phyloP scores from a whole-genome alignment of 1,140 invertebrate genomes.

The Druon quercuslanigerum region DNA sequence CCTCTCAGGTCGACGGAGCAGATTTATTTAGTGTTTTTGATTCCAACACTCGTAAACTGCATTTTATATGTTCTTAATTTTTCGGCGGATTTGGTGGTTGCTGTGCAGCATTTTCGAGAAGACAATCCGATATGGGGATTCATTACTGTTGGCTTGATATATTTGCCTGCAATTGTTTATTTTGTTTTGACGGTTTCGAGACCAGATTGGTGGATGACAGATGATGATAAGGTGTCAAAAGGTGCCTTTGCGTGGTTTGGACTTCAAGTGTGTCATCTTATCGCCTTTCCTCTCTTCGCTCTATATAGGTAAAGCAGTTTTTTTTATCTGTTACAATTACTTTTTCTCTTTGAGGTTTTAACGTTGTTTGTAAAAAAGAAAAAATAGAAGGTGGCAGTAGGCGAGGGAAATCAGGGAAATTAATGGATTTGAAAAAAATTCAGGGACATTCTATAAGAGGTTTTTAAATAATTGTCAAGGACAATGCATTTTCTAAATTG shows the following conservation, averaged over 20 bases:
- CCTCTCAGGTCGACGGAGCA: conserved; percentile 75
- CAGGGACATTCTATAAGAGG: too few species aligned
- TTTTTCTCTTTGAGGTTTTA: neutral
- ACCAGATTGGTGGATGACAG: conserved; percentile 76
- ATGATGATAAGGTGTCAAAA: conserved; percentile 64
- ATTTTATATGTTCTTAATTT: conserved; percentile 73
- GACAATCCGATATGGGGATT: conserved; percentile 72
- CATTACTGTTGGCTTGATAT: conserved; percentile 75
- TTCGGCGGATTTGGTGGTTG: conserved; percentile 73
- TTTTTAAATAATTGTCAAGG: too few species aligned
- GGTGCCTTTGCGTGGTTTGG: conserved; percentile 75
- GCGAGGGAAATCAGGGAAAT: too few species aligned
- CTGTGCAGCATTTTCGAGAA: conserved; percentile 73
- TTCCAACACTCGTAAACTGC: conserved; percentile 70
- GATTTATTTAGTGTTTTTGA: conserved; percentile 72
- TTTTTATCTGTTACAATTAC: neutral
- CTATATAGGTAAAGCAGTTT: conserved; percentile 78
- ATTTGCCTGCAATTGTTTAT: conserved; percentile 75
- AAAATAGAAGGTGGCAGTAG: too few species aligned
- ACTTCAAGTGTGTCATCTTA: conserved; percentile 76
- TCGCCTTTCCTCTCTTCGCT: conserved; percentile 81
- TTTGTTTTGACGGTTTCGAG: conserved; percentile 77
- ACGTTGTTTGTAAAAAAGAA: neutral
- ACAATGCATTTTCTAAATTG: too few species aligned
- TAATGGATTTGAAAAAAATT: too few species aligned